Evolutionary conservation across 1,140 invertebrate genomes (phyloP).

Genomic region (Hypothenemus hampei): DNA sequence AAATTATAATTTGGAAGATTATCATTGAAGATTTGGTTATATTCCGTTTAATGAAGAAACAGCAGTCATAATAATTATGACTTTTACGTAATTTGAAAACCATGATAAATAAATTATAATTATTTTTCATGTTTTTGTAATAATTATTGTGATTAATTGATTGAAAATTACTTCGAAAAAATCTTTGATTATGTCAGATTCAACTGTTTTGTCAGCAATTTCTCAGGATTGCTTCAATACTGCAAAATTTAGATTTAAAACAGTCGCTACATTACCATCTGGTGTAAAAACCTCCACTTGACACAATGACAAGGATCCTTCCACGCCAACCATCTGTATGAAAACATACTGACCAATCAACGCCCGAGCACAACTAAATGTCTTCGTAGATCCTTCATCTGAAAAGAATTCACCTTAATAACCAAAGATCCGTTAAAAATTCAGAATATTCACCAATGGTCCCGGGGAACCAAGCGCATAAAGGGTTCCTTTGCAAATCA

Average conservation of each 20-base stretch:
- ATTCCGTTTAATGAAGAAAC: no score
- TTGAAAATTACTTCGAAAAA: no score
- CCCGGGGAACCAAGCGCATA: conserved; percentile 90
- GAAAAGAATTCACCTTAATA: conserved; percentile 18
- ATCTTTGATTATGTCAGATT: not conserved
- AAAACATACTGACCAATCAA: conserved; percentile 82
- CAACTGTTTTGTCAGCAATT: not conserved
- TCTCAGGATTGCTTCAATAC: not conserved
- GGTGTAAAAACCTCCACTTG: conserved; percentile 90
- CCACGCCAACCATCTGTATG: conserved; percentile 83
- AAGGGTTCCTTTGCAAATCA: conserved; percentile 78
- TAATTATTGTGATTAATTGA: no score
- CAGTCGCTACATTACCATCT: conserved; percentile 57
- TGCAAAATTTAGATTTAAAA: not conserved
- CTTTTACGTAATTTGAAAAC: no score
- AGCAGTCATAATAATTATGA: no score
- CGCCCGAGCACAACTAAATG: conserved; percentile 78
- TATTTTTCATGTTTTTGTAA: no score
- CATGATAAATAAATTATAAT: no score
- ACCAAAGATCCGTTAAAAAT: not conserved
- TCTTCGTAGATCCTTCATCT: conserved; percentile 88
- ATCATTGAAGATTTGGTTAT: no score
- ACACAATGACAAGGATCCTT: conserved; percentile 82
- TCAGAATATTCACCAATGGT: conserved; percentile 65
- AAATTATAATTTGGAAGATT: conserved; percentile 37